These are phyloP conservation scores for Baryphthengus martii DNA, from an alignment of 2,113 vertebrate genomes.

Conservation along the genomic window DNA sequence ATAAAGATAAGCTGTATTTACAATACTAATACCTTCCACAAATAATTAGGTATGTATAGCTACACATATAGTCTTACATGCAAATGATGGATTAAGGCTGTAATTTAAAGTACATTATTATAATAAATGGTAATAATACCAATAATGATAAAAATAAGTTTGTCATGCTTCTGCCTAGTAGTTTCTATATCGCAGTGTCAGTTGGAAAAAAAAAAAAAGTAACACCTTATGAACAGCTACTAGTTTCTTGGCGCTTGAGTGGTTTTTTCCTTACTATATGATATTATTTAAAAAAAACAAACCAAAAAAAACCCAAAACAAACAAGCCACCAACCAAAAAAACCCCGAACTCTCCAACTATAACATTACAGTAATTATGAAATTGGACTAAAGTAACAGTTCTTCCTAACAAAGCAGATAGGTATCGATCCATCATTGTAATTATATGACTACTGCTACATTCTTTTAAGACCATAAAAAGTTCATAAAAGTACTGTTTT, in stretches of 20 bases:
- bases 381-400: neutral
- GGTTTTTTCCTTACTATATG: fast-evolving
- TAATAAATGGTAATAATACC: conserved; percentile 5
- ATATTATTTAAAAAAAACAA: neutral
- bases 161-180: neutral
- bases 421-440: neutral
- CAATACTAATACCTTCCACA: conserved; percentile 44
- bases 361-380: neutral
- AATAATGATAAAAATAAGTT: conserved; percentile 23
- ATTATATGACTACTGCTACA: neutral
- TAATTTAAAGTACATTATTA: conserved; percentile 25
- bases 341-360: no score
- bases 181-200: neutral
- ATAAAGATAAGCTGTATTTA: conserved; percentile 45
- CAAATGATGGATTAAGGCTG: neutral
- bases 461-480: neutral
- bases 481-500: neutral
- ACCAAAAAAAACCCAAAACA: neutral
- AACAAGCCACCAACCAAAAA: no score
- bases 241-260: neutral
- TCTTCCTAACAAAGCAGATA: neutral
- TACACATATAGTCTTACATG: neutral
- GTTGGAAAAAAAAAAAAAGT: neutral
- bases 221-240: neutral
- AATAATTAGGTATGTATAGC: conserved; percentile 42